Base-by-base conservation (phyloP, 2,113 vertebrate genomes). In the Rhabdornis inornatus region DNA sequence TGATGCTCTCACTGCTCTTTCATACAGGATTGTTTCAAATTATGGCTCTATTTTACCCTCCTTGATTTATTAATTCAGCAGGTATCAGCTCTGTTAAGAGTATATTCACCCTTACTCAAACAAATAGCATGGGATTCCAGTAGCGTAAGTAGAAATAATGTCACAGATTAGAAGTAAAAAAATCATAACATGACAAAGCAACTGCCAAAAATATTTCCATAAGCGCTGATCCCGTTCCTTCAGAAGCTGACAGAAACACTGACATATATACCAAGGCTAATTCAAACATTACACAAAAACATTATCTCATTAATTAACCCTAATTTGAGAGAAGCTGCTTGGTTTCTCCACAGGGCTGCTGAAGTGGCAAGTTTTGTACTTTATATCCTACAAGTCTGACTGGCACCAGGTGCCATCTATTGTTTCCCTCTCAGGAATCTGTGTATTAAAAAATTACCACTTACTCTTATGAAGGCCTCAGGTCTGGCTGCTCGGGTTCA, bases 391-490 rank as follows among this genome's bases (percentile, higher is more conserved):
- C 49, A 60, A 15, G 22, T 9, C 49, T n/a, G n/a, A 31, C 13
- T 40, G 21, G 24, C 28, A 71, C 2, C 0, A 68, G 15, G 6
- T 5, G 3, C 42, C 55, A 1, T 16, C 30, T 24, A 6, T 21
- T 64, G 31, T 76, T 25, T 72, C 11, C n/a, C 4, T 11, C 57
- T 49, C 15, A 55, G 61, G 22, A 72, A 55, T 28, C 28, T 25
- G 10, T 24, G 0, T 20, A 52, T 53, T 56, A 10, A 87, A 86
- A 63, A 52, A 40, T n/a, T 28, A 83, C 8, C 37, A 37, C 16
- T 12, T n/a, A 69, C 37, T 66, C 40, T 75, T 37, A 40, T n/a
- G 40, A 80, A 69, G 21, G 9, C 18, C 10, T 57, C 31, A 57
- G 22, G 5, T 31, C 28, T 80, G 24, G 13, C 31, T 89, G 21